Conservation (phyloP, 1,140 invertebrate species). For the Pseudomyrmex sp. region DNA sequence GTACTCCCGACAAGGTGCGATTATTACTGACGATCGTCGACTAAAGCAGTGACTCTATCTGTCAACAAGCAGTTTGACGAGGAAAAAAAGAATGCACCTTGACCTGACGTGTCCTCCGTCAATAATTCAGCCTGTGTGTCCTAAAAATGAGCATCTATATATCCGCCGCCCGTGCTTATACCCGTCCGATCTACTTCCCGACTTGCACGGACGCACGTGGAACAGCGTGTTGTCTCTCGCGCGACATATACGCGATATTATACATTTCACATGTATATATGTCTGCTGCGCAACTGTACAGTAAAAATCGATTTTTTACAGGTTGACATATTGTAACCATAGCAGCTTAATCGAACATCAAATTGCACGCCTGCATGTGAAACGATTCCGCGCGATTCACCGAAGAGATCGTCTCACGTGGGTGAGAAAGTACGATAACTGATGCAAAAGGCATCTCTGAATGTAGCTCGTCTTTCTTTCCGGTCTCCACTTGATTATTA, state of each 20-base stretch:
- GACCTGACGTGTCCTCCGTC: conserved; percentile 52
- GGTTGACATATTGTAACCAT: conserved; percentile 78
- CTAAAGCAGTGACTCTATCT: conserved; percentile 56
- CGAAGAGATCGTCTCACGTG: neutral
- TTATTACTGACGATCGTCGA: conserved; percentile 59
- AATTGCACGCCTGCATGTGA: conserved; percentile 27
- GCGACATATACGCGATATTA: conserved; percentile 33
- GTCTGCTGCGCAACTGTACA: neutral
- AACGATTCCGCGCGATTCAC: conserved; percentile 23
- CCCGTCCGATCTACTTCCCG: neutral
- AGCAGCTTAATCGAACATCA: conserved; percentile 75
- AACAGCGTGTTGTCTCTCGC: neutral
- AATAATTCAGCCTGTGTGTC: conserved; percentile 39
- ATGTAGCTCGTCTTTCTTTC: too few relatives aligned
- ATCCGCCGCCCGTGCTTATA: conserved; percentile 13
- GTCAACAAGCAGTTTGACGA: conserved; percentile 32
- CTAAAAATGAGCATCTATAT: conserved; percentile 41
- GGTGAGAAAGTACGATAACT: neutral
- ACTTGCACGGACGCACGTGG: conserved; percentile 1
- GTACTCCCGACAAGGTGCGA: conserved; percentile 42
- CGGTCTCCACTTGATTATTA: neutral
- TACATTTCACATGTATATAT: conserved; percentile 45
- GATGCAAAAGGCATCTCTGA: too few relatives aligned
- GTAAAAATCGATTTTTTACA: conserved; percentile 75
- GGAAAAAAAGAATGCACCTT: conserved; percentile 51